These are phyloP conservation scores for Hyperoplus immaculatus DNA, from an alignment of 2,797 vertebrate genomes.

Conservation along the genomic window DNA sequence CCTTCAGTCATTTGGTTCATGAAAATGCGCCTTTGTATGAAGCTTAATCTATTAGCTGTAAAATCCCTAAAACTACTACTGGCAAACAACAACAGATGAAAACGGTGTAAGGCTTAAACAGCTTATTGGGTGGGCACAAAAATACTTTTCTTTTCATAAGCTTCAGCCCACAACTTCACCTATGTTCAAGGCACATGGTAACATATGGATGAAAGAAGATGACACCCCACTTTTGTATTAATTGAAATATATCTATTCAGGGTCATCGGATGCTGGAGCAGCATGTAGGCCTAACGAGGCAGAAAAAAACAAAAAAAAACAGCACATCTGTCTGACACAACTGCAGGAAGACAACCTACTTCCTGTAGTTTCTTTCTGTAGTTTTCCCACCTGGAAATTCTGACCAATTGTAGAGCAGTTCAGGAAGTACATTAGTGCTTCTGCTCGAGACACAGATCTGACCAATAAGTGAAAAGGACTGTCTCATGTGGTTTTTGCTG, in stretches of 20 bases:
- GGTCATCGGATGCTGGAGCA: background rate
- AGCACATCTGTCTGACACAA: background rate
- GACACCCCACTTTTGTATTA: conserved; percentile 24
- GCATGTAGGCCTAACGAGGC: background rate
- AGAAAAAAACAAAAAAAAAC: conserved; percentile 7
- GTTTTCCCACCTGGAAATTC: too few species aligned
- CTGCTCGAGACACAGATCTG: too few species aligned
- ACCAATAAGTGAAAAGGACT: too few species aligned
- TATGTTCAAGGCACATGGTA: conserved; percentile 33
- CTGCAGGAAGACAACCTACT: too few species aligned
- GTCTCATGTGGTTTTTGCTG: too few species aligned
- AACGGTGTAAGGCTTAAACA: conserved; percentile 13
- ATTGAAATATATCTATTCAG: conserved; percentile 21
- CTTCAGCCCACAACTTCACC: conserved; percentile 32
- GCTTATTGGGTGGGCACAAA: conserved; percentile 22
- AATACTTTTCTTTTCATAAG: conserved; percentile 44
- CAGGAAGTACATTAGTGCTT: too few species aligned
- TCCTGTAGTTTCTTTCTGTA: too few species aligned
- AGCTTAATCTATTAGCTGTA: conserved; percentile 11
- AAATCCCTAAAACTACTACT: background rate
- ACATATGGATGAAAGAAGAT: conserved; percentile 30
- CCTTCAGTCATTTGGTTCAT: conserved; percentile 1
- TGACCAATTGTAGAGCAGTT: too few species aligned
- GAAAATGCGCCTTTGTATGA: conserved; percentile 14
- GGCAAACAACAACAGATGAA: conserved; percentile 41